Evolutionary conservation across 2,888 invertebrate genomes (phyloP), one percentile per base, ranked within the genome.

Genomic region (Stenotaenia linearis): DNA sequence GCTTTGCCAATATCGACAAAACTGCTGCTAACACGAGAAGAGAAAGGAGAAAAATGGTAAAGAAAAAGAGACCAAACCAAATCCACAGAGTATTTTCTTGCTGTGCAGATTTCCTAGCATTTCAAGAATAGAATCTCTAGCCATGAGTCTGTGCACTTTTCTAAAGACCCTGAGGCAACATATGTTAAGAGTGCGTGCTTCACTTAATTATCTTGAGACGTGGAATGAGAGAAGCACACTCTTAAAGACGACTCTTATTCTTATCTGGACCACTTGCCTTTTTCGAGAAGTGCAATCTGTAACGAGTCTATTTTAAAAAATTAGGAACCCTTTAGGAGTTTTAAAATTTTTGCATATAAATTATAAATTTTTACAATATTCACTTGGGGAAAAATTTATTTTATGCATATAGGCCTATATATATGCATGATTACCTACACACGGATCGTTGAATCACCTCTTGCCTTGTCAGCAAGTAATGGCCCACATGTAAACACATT

Each of bases 401-500:
- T 25, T 28, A 28, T 28, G 69, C 25, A 12, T 28, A 69, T 28
- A 69, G 69, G 25, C 69, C 69, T 69, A 69, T 28, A 69, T 69
- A 28, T 69, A 69, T 69, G 25, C 69, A 28, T 69, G 69, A 28
- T 69, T 69, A 28, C 69, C 69, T 69, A 28, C 28, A 15, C 69
- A 69, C 28, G 69, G 25, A 69, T 69, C 69, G 69, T 28, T 69
- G 69, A 69, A 69, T 69, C 69, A 69, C 69, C 69, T 69, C 69
- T 69, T 69, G 69, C 28, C 69, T 69, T 69, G 69, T 69, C 69
- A 69, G 69, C 69, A 28, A 69, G 69, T 69, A 69, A 69, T 69
- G 69, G 69, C 69, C 69, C 69, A 69, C 69, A 69, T 69, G 69
- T 69, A 69, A 69, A 69, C 69, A 69, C 69, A 69, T 69, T 69